Evolutionary conservation across 2,888 invertebrate species (phyloP).

Genomic region (Herminia tarsipennalis): DNA sequence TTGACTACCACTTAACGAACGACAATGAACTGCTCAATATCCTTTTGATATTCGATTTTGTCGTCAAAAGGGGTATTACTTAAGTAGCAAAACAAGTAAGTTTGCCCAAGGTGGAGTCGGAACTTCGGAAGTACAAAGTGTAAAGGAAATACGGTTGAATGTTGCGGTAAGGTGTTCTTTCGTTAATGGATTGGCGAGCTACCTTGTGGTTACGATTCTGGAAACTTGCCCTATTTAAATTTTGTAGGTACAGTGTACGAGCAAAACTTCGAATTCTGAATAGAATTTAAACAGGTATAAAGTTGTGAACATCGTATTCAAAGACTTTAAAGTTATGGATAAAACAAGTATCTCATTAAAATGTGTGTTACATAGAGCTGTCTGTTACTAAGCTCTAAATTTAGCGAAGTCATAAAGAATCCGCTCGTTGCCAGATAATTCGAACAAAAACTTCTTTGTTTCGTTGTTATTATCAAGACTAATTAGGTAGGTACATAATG

Average conservation of each 20-base stretch:
- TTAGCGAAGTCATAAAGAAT: background rate
- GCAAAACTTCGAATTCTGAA: background rate
- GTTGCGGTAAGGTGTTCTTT: conserved; percentile 22
- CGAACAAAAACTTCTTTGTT: background rate
- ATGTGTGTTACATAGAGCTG: background rate
- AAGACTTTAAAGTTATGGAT: background rate
- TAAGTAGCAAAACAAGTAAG: too few species aligned
- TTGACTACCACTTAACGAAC: too few species aligned
- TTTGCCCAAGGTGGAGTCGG: background rate
- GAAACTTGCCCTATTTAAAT: conserved; percentile 13
- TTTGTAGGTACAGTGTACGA: background rate
- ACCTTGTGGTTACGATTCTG: conserved; percentile 13
- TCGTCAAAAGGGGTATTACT: too few species aligned
- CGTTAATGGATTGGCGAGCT: conserved; percentile 10
- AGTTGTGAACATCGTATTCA: background rate
- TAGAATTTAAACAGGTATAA: background rate
- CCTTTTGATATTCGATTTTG: too few species aligned
- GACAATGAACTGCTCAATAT: too few species aligned
- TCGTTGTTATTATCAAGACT: too few species aligned
- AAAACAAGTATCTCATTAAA: background rate
- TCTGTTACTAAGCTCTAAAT: background rate
- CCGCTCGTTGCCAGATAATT: background rate
- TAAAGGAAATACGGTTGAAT: conserved; percentile 28
- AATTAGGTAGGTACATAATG: too few species aligned
- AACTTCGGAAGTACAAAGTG: conserved; percentile 9